Conservation (phyloP, 2,888 invertebrate genomes). For the Amiota minor region DNA sequence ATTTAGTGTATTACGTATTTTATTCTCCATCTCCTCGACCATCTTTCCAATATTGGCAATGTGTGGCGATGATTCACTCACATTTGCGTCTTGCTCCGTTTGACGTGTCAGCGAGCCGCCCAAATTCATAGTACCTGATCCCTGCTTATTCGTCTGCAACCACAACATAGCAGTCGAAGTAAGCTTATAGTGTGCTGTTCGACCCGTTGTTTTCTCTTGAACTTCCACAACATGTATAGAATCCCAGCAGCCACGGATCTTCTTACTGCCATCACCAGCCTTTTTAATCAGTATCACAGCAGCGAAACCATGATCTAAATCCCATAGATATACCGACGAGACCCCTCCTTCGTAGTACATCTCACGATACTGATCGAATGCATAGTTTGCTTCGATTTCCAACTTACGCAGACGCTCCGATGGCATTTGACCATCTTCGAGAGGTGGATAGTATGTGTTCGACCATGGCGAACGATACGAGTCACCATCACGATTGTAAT, state of each 20-base stretch:
- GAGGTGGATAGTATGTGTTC: slow-evolving; percentile 96
- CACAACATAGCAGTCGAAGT: slow-evolving; percentile 99
- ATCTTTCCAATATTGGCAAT: slow-evolving; percentile 98
- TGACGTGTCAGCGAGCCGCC: slow-evolving; percentile 98
- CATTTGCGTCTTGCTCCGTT: slow-evolving; percentile 91
- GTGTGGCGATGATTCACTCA: slow-evolving; percentile 95
- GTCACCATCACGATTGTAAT: slow-evolving; percentile 99
- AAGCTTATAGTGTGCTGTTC: slow-evolving; percentile 97
- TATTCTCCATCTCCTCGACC: slow-evolving; percentile 99
- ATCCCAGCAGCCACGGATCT: slow-evolving; percentile 99
- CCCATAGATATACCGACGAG: slow-evolving; percentile 99
- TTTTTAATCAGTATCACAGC: slow-evolving; percentile 99
- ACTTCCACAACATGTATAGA: slow-evolving; percentile 99
- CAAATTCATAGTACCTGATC: slow-evolving; percentile 98
- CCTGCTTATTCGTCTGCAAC: slow-evolving; percentile 97
- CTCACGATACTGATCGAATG: slow-evolving; percentile 98
- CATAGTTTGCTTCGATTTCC: slow-evolving; percentile 98
- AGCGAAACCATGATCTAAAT: slow-evolving; percentile 98
- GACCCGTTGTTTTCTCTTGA: slow-evolving; percentile 94
- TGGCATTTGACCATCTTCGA: slow-evolving; percentile 99
- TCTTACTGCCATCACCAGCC: slow-evolving; percentile 97
- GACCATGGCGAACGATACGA: slow-evolving; percentile 99
- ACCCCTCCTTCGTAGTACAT: slow-evolving; percentile 99
- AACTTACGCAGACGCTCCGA: slow-evolving; percentile 95
- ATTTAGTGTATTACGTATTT: slow-evolving; percentile 97